Base-by-base conservation (phyloP, 2,888 invertebrate genomes). In the Orchesellides sinensis region DNA sequence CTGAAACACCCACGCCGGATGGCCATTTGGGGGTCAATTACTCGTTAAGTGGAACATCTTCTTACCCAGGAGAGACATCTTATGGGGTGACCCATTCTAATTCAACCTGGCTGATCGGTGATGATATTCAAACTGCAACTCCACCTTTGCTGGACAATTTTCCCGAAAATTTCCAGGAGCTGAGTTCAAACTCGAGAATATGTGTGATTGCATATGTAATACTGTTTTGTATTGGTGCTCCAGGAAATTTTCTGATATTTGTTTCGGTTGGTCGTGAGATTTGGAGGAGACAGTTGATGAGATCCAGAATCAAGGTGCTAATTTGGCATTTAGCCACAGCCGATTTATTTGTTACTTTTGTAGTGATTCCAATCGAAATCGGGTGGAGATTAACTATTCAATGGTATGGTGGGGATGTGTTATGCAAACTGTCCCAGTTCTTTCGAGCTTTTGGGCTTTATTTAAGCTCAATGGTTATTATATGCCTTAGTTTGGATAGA, bases 251-350 rank as follows among this genome's bases (percentile, higher is more conserved):
- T 10, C 93, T 93, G 0, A 94, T 95, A 14, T 93, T 95, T 88
- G 91, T 92, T 10, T 93, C 94, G 0, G 84, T 86, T 0, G 90
- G 95, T n/a, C 91, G 93, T 4, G 93, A 93, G 6, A 91, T 94
- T 35, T 91, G 93, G 56, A 90, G 94, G 65, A 29, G 73, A 14
- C 92, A 94, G 88, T 91, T 93, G 12, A 93, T 93, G 10, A 90
- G 94, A 29, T 94, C 94, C 0, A 90, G 95, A 40, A 94, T 96
- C 32, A 79, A 77, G 17, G 66, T 85, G 2, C 79, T 96, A 91
- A 95, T 96, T 90, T 92, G 94, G 79, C 94, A 96, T 89, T 90
- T 96, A 52, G 93, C 94, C 0, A 92, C 94, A 0, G 96, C 96
- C 5, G 96, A 96, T 89, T 91, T 96, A 87, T 92, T 96, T 66